phyloP scores from a whole-genome alignment of 2,113 vertebrate genomes.

The Nannospalax galili region DNA sequence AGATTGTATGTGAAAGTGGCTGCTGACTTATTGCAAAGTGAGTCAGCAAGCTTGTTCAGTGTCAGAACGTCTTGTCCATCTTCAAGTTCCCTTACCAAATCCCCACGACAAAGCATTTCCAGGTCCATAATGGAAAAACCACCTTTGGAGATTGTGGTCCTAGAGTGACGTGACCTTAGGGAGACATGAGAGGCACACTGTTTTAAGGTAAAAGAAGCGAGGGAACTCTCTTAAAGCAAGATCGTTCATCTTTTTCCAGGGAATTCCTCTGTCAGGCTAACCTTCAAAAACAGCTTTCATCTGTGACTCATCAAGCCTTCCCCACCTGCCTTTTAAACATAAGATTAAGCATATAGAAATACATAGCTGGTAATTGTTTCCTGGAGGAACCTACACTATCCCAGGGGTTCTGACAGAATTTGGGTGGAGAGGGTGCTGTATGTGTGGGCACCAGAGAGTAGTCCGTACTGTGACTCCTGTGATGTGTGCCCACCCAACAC shows the following conservation, averaged over 20 bases:
- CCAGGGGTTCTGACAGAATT: accelerated
- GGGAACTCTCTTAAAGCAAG: conserved; percentile 42
- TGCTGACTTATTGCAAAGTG: conserved; percentile 3
- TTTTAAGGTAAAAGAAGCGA: conserved; percentile 30
- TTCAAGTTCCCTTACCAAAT: conserved; percentile 27
- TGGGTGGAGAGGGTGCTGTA: not conserved
- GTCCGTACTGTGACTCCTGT: too few species aligned
- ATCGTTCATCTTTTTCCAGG: conserved; percentile 65
- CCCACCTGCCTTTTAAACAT: conserved; percentile 50
- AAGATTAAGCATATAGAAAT: not conserved
- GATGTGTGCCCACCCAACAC: not conserved
- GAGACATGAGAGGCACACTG: conserved; percentile 3
- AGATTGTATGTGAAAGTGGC: not conserved
- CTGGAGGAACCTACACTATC: not conserved
- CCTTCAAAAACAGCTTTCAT: conserved; percentile 76
- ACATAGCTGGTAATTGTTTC: not conserved
- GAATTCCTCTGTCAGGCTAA: conserved; percentile 65
- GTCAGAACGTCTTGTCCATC: conserved; percentile 57
- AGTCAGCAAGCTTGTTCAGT: conserved; percentile 1
- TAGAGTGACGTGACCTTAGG: not conserved
- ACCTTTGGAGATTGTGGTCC: conserved; percentile 35
- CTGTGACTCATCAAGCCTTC: conserved; percentile 67
- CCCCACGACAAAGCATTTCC: not conserved
- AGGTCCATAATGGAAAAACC: not conserved
- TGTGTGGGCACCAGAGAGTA: not conserved